A percentile compares a stretch with the other conserved stretches of the same genome.
Conservation (phyloP, 2,888 invertebrate species). For the Lydus trimaculatus region DNA sequence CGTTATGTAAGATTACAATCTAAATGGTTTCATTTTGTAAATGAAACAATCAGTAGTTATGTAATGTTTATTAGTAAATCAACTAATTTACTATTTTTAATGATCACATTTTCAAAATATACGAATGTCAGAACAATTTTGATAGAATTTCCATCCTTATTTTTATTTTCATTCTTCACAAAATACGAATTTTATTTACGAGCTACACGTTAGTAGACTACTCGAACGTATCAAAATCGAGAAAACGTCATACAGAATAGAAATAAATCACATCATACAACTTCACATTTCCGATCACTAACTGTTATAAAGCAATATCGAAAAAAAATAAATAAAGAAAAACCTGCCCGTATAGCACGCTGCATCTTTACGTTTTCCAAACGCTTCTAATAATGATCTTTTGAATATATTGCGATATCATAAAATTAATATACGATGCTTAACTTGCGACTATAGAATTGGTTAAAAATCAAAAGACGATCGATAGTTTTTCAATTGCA, state of each 20-base stretch:
- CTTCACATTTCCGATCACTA: constrained; percentile 33
- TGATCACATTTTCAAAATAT: too few relatives aligned
- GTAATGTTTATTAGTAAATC: neutral
- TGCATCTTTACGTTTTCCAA: neutral
- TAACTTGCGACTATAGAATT: neutral
- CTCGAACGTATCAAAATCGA: constrained; percentile 38
- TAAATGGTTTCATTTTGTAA: neutral
- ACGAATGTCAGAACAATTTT: neutral
- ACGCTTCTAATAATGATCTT: too few relatives aligned
- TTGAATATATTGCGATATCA: neutral
- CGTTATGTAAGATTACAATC: neutral
- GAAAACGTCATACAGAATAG: constrained; percentile 37
- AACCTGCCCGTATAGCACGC: too few relatives aligned
- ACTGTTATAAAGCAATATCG: constrained; percentile 14
- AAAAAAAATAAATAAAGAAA: too few relatives aligned
- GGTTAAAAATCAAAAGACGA: neutral
- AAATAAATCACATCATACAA: constrained; percentile 37
- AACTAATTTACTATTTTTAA: neutral
- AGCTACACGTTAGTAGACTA: constrained; percentile 27
- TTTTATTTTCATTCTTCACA: too few relatives aligned
- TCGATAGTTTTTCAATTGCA: constrained; percentile 1
- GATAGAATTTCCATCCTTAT: neutral
- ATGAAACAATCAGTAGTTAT: neutral
- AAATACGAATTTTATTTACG: constrained; percentile 34
- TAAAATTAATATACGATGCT: neutral